Conservation (phyloP, 2,797 vertebrate genomes). For the Chloroceryle inda region DNA sequence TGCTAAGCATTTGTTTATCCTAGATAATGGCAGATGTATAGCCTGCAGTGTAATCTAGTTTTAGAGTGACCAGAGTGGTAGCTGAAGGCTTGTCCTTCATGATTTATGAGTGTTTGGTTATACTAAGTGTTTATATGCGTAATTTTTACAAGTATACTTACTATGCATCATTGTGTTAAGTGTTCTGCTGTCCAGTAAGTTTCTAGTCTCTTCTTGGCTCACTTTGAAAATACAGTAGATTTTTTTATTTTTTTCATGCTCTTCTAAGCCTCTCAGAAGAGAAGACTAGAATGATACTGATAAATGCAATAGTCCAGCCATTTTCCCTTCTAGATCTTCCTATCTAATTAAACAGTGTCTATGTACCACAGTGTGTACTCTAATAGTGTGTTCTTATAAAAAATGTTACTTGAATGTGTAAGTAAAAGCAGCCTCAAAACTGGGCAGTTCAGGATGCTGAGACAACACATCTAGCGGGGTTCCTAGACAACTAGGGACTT, state of each 20-base stretch:
- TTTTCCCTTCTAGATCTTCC: neutral
- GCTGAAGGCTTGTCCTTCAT: slow-evolving; percentile 47
- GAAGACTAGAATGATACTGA: neutral
- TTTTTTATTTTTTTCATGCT: neutral
- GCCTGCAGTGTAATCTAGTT: slow-evolving; percentile 48
- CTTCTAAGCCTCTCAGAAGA: neutral
- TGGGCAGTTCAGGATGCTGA: neutral
- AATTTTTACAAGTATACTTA: neutral
- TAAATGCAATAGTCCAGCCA: neutral
- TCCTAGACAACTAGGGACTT: neutral
- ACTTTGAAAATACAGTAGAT: neutral
- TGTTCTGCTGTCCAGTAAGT: neutral
- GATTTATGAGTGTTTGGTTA: slow-evolving; percentile 10
- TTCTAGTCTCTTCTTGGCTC: neutral
- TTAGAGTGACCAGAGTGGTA: neutral
- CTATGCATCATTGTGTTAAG: neutral
- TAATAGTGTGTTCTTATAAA: neutral
- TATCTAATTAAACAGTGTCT: neutral
- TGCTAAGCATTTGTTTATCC: slow-evolving; percentile 56
- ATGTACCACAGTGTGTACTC: rapidly evolving
- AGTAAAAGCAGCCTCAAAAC: neutral
- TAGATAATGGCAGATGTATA: slow-evolving; percentile 43
- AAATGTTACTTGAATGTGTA: neutral
- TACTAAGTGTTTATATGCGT: neutral
- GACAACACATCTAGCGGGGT: neutral